phyloP scores from a whole-genome alignment of 2,113 vertebrate species.

The Embiotoca jacksoni region DNA sequence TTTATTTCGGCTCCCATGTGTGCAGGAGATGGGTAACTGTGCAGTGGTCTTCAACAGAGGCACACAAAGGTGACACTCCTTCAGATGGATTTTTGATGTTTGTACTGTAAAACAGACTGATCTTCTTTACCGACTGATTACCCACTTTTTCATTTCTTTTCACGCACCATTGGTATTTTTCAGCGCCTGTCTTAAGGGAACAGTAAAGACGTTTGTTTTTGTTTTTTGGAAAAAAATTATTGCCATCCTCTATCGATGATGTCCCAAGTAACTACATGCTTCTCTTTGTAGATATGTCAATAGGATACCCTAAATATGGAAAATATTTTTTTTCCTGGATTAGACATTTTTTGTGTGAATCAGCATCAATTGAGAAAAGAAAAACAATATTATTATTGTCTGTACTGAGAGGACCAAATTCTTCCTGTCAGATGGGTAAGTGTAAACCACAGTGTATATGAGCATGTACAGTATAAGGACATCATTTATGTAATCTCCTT shows the following conservation, averaged over 20 bases:
- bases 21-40: constrained; percentile 37
- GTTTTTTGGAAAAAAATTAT: constrained; percentile 48
- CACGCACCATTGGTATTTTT: constrained; percentile 55
- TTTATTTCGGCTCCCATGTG: constrained; percentile 71
- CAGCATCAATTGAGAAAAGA: constrained; percentile 47
- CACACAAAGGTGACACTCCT: constrained; percentile 40
- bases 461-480: constrained; percentile 75
- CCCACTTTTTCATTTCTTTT: constrained; percentile 58
- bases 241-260: constrained; percentile 58
- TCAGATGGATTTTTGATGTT: constrained; percentile 76
- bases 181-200: constrained; percentile 49
- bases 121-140: constrained; percentile 56
- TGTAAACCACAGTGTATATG: constrained; percentile 66
- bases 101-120: constrained; percentile 72
- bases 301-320: constrained; percentile 51
- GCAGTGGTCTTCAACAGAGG: constrained; percentile 29
- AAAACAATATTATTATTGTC: constrained; percentile 46
- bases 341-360: constrained; percentile 48
- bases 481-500: constrained; percentile 63
- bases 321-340: constrained; percentile 27
- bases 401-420: constrained; percentile 69
- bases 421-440: constrained; percentile 67
- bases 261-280: constrained; percentile 61
- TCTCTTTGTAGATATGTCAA: constrained; percentile 72
- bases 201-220: constrained; percentile 39